Evolutionary conservation across 2,113 vertebrate species (phyloP), one percentile per base, ranked within the genome.

Genomic region (Naja naja): DNA sequence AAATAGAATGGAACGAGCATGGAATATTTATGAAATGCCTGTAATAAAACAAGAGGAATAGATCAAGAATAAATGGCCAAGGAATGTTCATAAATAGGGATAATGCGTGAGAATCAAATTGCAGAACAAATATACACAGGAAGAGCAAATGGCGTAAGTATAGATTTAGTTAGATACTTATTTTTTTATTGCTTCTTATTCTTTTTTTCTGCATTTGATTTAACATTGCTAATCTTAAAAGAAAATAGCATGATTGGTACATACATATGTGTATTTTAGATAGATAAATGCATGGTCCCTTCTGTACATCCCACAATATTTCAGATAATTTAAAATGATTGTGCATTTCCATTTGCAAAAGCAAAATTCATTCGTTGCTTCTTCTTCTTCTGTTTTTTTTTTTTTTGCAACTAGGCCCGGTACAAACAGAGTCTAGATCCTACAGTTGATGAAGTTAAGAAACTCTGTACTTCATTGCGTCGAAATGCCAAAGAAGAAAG

Each of bases 351-450:
- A 1, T 88, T 88, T 47, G 14, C 18, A 1, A 52, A 64, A 43
- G 54, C 27, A 8, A 55, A 55, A 85, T 74, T 47, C 6, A 69
- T 45, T 18, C n/a, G 0, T 52, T 52, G 2, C 18, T 22, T 16
- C 23, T 47, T 23, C 49, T 95, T 95, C 22, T 25, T 60, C 22
- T 49, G 6, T 8, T 54, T 7, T 7, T 25, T 56, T 92, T 56
- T 95, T 95, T 93, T 53, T 5, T 23, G 0, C 91, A 3, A 49
- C 88, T 94, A 99, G 99, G 99, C 99, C 8, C 98, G 99, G 91
- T 99, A 99, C 97, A 99, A 99, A 96, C 99, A 99, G 97, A 99
- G 99, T 93, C 98, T 99, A 1, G 99, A 99, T 93, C 99, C 99
- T 6, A 99, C 99, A 0, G 99, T 99, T 97, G 99, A 99, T 0